phyloP scores from a whole-genome alignment of 2,888 invertebrate species.

The Pseudoips prasinana region DNA sequence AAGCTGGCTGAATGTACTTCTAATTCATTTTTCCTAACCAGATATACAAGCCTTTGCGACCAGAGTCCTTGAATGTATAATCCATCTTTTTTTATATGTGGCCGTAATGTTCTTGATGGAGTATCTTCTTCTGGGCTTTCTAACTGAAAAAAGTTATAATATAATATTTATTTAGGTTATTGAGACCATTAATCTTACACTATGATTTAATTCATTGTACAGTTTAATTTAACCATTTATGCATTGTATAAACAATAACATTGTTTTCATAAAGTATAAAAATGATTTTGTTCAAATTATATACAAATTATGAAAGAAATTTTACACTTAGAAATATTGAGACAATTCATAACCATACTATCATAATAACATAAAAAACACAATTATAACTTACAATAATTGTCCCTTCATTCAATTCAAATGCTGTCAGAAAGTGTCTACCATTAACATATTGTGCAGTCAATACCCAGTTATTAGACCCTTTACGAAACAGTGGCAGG shows the following conservation, averaged over 20 bases:
- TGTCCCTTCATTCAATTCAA: conserved; percentile 73
- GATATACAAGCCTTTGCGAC: conserved; percentile 70
- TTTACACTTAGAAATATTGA: too few relatives aligned
- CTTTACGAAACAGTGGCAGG: conserved; percentile 63
- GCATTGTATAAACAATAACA: too few relatives aligned
- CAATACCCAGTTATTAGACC: conserved; percentile 71
- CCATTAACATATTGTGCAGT: conserved; percentile 77
- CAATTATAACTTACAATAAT: conserved; percentile 67
- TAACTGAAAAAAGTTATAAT: conserved; percentile 64
- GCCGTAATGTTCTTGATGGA: conserved; percentile 63
- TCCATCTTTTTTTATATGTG: conserved; percentile 64
- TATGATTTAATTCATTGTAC: too few relatives aligned
- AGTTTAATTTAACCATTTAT: too few relatives aligned
- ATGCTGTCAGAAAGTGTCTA: conserved; percentile 73
- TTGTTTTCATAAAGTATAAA: too few relatives aligned
- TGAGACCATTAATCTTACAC: too few relatives aligned
- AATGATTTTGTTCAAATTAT: too few relatives aligned
- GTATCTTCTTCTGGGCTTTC: conserved; percentile 73
- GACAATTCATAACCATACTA: too few relatives aligned
- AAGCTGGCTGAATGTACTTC: conserved; percentile 74
- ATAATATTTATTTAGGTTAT: too few relatives aligned
- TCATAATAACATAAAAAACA: too few relatives aligned
- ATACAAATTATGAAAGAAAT: too few relatives aligned
- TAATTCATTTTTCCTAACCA: conserved; percentile 63
- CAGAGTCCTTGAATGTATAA: conserved; percentile 66